Conservation (phyloP, 2,113 vertebrate species). For the Sisor rabdophorus region DNA sequence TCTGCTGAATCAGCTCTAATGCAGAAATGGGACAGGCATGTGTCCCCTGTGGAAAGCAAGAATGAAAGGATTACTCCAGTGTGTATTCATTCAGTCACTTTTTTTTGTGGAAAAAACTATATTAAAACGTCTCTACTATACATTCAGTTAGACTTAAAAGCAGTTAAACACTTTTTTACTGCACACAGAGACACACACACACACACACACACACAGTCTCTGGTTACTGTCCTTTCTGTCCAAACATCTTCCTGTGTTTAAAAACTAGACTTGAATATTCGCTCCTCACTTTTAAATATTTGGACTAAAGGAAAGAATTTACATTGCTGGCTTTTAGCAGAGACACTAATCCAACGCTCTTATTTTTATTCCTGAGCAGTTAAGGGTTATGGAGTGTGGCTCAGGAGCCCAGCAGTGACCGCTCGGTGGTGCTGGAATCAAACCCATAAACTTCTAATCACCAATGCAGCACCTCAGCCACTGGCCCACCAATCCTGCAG, state of each 20-base stretch:
- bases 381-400: too few species aligned
- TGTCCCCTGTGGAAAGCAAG: background rate
- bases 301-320: too few species aligned
- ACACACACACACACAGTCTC: background rate
- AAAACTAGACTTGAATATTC: background rate
- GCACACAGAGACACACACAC: background rate
- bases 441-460: too few species aligned
- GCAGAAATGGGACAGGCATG: background rate
- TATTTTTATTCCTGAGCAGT: too few species aligned
- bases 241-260: background rate
- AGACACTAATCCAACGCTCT: too few species aligned
- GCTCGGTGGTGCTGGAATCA: too few species aligned
- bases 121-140: too few species aligned
- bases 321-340: too few species aligned
- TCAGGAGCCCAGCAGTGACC: too few species aligned
- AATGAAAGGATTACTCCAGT: conserved; percentile 24
- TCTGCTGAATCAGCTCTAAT: background rate
- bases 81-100: background rate
- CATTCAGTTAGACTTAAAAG: background rate
- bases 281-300: background rate
- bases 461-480: too few species aligned
- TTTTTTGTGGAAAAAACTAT: too few species aligned
- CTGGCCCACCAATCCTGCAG: too few species aligned
- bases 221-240: background rate
- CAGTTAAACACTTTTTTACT: conserved; percentile 3